Conservation (phyloP, 2,113 vertebrate genomes). For the Carassius gibelio region DNA sequence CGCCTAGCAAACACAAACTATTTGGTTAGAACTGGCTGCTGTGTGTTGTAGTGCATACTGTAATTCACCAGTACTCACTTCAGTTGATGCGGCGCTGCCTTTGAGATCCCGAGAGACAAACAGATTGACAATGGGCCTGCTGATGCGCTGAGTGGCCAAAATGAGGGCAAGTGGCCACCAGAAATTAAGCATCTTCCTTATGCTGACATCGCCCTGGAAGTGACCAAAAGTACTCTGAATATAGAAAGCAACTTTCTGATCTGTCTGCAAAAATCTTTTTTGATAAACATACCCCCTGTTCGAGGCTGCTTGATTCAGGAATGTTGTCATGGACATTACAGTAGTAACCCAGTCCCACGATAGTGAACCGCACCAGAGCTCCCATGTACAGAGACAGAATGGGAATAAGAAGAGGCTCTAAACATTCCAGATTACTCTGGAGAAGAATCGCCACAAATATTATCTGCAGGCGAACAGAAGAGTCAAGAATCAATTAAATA, state of each 20-base stretch:
- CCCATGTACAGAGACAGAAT: slow-evolving; percentile 98
- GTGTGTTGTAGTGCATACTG: not conserved
- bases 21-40: not conserved
- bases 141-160: slow-evolving; percentile 95
- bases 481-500: not conserved
- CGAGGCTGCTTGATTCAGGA: slow-evolving; percentile 88
- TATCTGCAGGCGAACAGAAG: slow-evolving; percentile 74
- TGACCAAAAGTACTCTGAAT: not conserved
- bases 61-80: slow-evolving; percentile 76
- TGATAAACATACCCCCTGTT: slow-evolving; percentile 83
- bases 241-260: not conserved
- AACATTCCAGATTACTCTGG: slow-evolving; percentile 93
- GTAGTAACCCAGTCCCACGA: slow-evolving; percentile 92
- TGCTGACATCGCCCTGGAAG: slow-evolving; percentile 89
- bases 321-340: slow-evolving; percentile 91
- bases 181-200: slow-evolving; percentile 96
- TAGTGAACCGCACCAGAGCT: slow-evolving; percentile 90
- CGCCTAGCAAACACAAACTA: slow-evolving; percentile 74
- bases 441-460: slow-evolving; percentile 95
- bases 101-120: slow-evolving; percentile 96
- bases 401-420: slow-evolving; percentile 92
- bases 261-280: not conserved
- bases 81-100: slow-evolving; percentile 86
- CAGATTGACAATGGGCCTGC: slow-evolving; percentile 95
- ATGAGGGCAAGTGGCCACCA: slow-evolving; percentile 98